A percentile compares a stretch with the other conserved stretches of the same genome.
Conservation (phyloP, 2,113 vertebrate species). For the Prietella phreatophila region DNA sequence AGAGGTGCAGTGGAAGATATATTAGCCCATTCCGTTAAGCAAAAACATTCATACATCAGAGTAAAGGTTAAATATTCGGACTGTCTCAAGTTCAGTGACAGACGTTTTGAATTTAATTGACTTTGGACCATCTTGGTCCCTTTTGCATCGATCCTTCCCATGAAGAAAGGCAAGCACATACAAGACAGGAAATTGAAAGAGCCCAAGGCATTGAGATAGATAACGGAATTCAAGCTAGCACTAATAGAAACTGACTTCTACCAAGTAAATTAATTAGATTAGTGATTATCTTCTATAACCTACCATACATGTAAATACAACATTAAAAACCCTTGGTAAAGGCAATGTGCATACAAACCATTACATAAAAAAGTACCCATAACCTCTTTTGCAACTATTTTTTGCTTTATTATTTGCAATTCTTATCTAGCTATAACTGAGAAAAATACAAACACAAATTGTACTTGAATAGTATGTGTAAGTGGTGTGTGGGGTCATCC, state of each 20-base stretch:
- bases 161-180: conserved; percentile 22
- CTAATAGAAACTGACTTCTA: neutral
- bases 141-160: conserved; percentile 18
- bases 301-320: neutral
- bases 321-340: neutral
- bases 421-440: too few relatives aligned
- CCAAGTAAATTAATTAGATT: neutral
- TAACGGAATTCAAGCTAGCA: conserved; percentile 12
- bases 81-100: conserved; percentile 1
- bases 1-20: neutral
- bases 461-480: too few relatives aligned
- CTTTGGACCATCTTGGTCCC: conserved; percentile 23
- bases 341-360: neutral
- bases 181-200: conserved; percentile 31
- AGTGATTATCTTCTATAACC: neutral
- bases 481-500: too few relatives aligned
- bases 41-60: neutral
- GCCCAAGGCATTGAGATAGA: neutral
- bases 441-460: neutral
- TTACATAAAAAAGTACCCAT: too few relatives aligned
- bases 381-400: too few relatives aligned
- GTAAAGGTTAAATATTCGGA: conserved; percentile 25
- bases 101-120: conserved; percentile 33
- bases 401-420: too few relatives aligned
- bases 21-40: neutral